Base-by-base conservation (phyloP, 1,140 invertebrate species). In the Temnothorax nylanderi region DNA sequence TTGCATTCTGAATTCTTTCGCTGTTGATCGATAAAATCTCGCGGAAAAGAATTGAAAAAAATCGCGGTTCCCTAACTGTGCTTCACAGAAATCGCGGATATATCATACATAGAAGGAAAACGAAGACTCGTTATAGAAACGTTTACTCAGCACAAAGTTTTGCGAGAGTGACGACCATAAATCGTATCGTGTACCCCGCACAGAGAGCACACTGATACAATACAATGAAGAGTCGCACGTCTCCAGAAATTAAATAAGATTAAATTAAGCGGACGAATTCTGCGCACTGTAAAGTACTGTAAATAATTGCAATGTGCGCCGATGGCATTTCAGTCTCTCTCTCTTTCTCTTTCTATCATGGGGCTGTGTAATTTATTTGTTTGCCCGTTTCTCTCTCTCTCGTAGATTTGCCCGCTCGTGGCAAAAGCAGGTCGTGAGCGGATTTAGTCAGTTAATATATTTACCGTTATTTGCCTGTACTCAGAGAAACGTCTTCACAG, bases 171-270 rank as follows among this genome's bases (percentile, higher is more conserved):
- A 60, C 32, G 10, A 41, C 18, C 26, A 44, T 74, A 82, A 82
- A 82, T 82, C 51, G 54, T 44, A 47, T 37, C 37, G 49, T 6
- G 41, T 49, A 41, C 18, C 13, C 32, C 16, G 49, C 18, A 44
- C 47, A 56, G 47, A 54, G 64, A 26, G 62, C 54, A 67, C 13
- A 32, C 62, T 67, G 76, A 69, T 56, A 54, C n/a, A 56, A 69
- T 2, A 54, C 62, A 71, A 26, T 34, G 64, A 67, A 44, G 77
- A 71, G 21, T 81, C 77, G 47, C 16, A n/a, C 77, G 47, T 80
- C 49, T 71, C 21, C 32, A 41, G 65, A 81, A 81, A 81, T 81
- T 69, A 81, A 81, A 81, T 81, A 71, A 71, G 77, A 81, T 81
- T 81, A 81, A 69, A 81, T 81, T 81, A 81, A 54, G 64, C 64